These are phyloP conservation scores for Parapristionchus giblindavisi DNA, from an alignment of 2,888 invertebrate genomes.

Conservation along the genomic window DNA sequence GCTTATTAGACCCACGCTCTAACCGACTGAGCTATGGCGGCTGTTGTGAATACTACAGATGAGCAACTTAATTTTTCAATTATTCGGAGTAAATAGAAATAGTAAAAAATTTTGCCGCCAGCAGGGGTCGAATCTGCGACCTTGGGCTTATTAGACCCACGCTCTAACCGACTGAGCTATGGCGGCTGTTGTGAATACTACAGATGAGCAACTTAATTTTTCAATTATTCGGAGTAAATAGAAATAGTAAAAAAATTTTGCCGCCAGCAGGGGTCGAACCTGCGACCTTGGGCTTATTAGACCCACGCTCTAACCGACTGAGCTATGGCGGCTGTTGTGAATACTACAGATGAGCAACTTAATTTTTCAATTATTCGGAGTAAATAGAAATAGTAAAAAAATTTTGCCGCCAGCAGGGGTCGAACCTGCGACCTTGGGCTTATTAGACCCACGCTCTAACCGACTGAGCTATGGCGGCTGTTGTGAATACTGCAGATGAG, in stretches of 20 bases:
- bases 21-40: slow-evolving; percentile 47
- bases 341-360: too few species aligned
- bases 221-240: too few species aligned
- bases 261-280: slow-evolving; percentile 43
- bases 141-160: slow-evolving; percentile 48
- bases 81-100: too few species aligned
- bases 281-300: slow-evolving; percentile 48
- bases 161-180: slow-evolving; percentile 47
- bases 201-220: too few species aligned
- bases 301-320: slow-evolving; percentile 47
- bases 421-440: slow-evolving; percentile 47
- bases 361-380: too few species aligned
- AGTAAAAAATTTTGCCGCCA: slow-evolving; percentile 42
- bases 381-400: too few species aligned
- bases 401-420: slow-evolving; percentile 42
- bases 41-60: too few species aligned
- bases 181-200: too few species aligned
- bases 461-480: slow-evolving; percentile 46
- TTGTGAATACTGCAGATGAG: too few species aligned
- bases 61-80: too few species aligned
- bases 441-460: slow-evolving; percentile 48
- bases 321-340: slow-evolving; percentile 46
- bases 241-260: too few species aligned
- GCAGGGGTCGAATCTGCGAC: slow-evolving; percentile 44
- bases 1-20: slow-evolving; percentile 48